Evolutionary conservation across 1,140 invertebrate species (phyloP).

Genomic region (Rhagoletis zephyria): DNA sequence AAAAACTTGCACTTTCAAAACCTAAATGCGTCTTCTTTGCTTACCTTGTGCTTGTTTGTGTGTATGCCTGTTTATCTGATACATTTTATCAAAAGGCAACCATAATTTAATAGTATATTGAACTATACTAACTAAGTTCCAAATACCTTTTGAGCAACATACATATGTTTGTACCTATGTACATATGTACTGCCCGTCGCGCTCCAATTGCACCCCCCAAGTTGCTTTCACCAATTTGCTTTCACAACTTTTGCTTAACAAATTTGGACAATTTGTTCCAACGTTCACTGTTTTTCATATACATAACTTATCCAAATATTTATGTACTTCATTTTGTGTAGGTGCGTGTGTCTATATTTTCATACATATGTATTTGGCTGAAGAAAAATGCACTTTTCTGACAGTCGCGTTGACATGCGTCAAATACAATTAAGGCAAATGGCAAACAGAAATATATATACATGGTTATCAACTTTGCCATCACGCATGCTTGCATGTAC

Average conservation of each 20-base stretch:
- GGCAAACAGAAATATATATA: not conserved
- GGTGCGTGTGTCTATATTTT: not conserved
- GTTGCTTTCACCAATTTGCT: not conserved
- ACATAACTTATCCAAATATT: not conserved
- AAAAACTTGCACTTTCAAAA: too few species aligned
- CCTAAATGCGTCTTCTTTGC: too few species aligned
- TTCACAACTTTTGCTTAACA: constrained; percentile 3
- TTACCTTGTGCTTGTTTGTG: too few species aligned
- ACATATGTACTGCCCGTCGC: not conserved
- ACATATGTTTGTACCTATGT: too few species aligned
- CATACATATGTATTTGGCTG: not conserved
- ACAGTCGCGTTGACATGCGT: not conserved
- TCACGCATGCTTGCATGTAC: not conserved
- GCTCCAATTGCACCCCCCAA: not conserved
- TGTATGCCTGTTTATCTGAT: too few species aligned
- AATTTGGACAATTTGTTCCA: not conserved
- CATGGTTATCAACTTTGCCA: not conserved
- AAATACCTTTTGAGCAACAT: too few species aligned
- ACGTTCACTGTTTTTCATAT: constrained; percentile 12
- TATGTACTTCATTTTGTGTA: not conserved
- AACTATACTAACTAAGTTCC: too few species aligned
- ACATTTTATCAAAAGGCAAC: too few species aligned
- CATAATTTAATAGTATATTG: too few species aligned
- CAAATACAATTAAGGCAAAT: not conserved
- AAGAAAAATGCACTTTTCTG: not conserved